Evolutionary conservation across 2,113 vertebrate species (phyloP).

Genomic region (Microtus ochrogaster): DNA sequence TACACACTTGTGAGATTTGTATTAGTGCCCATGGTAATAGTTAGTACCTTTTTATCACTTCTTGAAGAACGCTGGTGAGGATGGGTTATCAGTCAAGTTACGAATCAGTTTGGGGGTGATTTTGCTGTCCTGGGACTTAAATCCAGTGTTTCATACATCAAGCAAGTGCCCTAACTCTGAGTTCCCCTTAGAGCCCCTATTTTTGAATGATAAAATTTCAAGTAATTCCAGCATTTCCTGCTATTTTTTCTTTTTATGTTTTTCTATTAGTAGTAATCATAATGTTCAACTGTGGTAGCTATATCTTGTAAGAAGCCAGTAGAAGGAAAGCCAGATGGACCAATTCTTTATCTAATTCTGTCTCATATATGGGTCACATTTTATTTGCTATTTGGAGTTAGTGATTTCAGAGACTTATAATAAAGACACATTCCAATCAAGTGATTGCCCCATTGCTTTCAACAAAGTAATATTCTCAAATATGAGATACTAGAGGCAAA

Average conservation of each 20-base stretch:
- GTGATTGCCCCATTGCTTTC: constrained; percentile 59
- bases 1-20: background rate
- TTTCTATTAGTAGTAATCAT: constrained; percentile 28
- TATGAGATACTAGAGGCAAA: constrained; percentile 85
- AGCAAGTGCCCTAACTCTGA: background rate
- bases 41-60: constrained; percentile 16
- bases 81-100: constrained; percentile 1
- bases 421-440: constrained; percentile 83
- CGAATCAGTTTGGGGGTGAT: background rate
- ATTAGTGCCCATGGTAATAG: background rate
- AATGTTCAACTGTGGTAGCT: background rate
- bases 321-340: constrained; percentile 36
- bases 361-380: constrained; percentile 70
- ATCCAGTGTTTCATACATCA: background rate
- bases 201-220: constrained; percentile 1
- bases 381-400: constrained; percentile 54
- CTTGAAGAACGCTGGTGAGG: constrained; percentile 5
- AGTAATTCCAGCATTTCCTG: background rate
- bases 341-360: constrained; percentile 73
- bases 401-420: constrained; percentile 77
- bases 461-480: constrained; percentile 82
- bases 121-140: background rate
- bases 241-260: background rate
- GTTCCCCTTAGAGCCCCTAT: background rate
- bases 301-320: background rate